phyloP scores from a whole-genome alignment of 2,888 invertebrate genomes.

The Chaetogeoica ovagalla region DNA sequence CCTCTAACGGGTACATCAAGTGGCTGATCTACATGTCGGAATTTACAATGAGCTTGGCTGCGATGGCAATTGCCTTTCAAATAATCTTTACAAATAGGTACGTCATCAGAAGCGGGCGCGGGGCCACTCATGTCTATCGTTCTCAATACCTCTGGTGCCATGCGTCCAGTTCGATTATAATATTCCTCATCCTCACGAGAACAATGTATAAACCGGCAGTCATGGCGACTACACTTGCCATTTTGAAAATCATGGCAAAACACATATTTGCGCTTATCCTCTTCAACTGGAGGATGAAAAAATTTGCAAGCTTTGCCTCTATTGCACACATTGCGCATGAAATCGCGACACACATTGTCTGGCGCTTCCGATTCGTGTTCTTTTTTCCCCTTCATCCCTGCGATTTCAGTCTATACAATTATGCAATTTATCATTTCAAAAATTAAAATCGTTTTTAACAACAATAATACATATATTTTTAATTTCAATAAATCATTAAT shows the following conservation, averaged over 20 bases:
- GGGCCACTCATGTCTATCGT: constrained; percentile 66
- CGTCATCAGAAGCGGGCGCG: constrained; percentile 60
- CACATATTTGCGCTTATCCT: constrained; percentile 59
- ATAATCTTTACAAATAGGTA: constrained; percentile 68
- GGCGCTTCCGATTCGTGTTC: constrained; percentile 40
- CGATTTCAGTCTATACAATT: constrained; percentile 35
- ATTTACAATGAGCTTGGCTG: constrained; percentile 54
- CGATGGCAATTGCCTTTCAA: constrained; percentile 64
- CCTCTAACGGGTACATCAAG: constrained; percentile 47
- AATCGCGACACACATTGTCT: constrained; percentile 64
- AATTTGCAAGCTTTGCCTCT: constrained; percentile 59
- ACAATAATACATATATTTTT: background rate
- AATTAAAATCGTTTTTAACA: constrained; percentile 12
- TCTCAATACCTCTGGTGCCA: constrained; percentile 66
- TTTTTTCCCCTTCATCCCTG: constrained; percentile 51
- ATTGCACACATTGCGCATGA: constrained; percentile 65
- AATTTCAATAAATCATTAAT: background rate
- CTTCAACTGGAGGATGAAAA: constrained; percentile 55
- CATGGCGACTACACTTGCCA: constrained; percentile 71
- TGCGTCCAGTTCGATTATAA: constrained; percentile 72
- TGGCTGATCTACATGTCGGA: constrained; percentile 54
- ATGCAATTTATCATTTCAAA: constrained; percentile 32
- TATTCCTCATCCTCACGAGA: constrained; percentile 75
- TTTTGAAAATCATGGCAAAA: constrained; percentile 76
- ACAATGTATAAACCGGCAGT: constrained; percentile 78